phyloP scores from a whole-genome alignment of 1,140 invertebrate species.

The Drosophila sechellia region DNA sequence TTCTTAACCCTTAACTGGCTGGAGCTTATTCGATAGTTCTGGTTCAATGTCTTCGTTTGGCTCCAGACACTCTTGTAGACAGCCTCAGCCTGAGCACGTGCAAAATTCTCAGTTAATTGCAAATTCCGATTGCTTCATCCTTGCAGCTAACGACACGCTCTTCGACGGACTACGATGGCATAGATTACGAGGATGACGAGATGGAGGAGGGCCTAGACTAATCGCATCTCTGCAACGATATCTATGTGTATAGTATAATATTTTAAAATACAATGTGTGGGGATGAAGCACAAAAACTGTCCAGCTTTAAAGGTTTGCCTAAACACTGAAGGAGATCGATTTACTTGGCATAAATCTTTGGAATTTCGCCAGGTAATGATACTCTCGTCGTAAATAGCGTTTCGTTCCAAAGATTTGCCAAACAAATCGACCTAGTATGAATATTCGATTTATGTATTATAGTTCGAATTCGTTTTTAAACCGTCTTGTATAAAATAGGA shows the following conservation, averaged over 20 bases:
- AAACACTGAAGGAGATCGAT: constrained; percentile 4
- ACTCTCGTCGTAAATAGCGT: background rate
- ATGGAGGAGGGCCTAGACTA: constrained; percentile 74
- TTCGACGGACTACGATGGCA: constrained; percentile 69
- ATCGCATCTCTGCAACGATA: constrained; percentile 26
- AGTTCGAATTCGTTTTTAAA: constrained; percentile 50
- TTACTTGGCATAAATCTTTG: constrained; percentile 2
- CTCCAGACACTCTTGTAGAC: constrained; percentile 33
- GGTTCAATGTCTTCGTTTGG: constrained; percentile 40
- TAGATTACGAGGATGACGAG: constrained; percentile 74
- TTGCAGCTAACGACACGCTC: constrained; percentile 68
- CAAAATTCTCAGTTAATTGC: constrained; percentile 43
- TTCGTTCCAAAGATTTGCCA: background rate
- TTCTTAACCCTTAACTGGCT: constrained; percentile 7
- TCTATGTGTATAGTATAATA: constrained; percentile 38
- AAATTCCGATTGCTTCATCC: constrained; percentile 25
- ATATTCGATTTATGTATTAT: constrained; percentile 24
- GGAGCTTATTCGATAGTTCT: constrained; percentile 29
- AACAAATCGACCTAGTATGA: constrained; percentile 13
- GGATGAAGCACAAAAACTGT: constrained; percentile 40
- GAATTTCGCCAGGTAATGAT: background rate
- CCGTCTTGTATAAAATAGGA: constrained; percentile 45
- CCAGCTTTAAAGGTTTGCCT: constrained; percentile 12
- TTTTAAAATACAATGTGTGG: constrained; percentile 37
- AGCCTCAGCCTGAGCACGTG: constrained; percentile 13